phyloP scores from a whole-genome alignment of 2,113 vertebrate genomes.

The Dinomys branickii region DNA sequence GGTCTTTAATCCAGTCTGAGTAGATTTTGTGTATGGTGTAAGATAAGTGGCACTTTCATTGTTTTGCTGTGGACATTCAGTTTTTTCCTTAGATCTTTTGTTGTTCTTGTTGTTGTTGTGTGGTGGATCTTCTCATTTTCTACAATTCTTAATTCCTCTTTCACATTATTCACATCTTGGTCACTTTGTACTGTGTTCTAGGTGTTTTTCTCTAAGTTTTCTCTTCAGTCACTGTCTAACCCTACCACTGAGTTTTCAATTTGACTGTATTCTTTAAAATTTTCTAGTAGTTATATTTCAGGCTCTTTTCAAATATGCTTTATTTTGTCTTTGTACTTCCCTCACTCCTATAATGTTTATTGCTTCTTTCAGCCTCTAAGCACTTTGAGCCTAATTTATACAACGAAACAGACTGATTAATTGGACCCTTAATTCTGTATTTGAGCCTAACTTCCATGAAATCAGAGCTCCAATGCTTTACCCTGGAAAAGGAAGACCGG shows the following conservation, averaged over 20 bases:
- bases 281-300: neutral
- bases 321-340: neutral
- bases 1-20: neutral
- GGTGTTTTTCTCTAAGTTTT: neutral
- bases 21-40: neutral
- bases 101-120: neutral
- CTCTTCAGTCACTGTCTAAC: neutral
- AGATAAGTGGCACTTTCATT: neutral
- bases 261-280: neutral
- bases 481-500: neutral
- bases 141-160: neutral
- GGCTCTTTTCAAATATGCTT: neutral
- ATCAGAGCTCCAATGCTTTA: neutral
- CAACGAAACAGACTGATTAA: neutral
- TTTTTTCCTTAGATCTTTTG: neutral
- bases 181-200: neutral
- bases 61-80: neutral
- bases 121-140: neutral
- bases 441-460: neutral
- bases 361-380: neutral
- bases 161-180: neutral
- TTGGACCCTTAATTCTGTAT: neutral
- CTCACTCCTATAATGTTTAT: neutral
- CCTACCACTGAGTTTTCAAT: neutral
- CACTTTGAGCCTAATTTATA: neutral